phyloP scores from a whole-genome alignment of 2,113 vertebrate genomes.

The Megalops atlanticus region DNA sequence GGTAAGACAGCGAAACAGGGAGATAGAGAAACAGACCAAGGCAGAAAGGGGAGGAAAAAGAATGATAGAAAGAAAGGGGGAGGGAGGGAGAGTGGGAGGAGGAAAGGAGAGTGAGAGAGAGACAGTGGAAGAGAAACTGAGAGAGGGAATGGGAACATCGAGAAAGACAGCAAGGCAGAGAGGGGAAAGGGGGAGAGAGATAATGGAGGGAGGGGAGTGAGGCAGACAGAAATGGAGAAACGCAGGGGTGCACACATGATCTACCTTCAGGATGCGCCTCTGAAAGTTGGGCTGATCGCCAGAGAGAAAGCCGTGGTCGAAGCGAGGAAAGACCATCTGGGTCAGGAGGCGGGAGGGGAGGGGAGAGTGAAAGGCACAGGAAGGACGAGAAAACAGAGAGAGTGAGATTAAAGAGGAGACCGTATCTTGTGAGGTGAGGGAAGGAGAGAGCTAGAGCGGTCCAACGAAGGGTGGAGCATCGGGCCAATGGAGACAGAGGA shows the following conservation, averaged over 20 bases:
- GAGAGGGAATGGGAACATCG: too few species aligned
- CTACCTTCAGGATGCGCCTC: slow-evolving; percentile 90
- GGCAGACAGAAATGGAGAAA: slow-evolving; percentile 29
- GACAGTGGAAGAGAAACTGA: slow-evolving; percentile 26
- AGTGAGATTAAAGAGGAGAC: slow-evolving; percentile 5
- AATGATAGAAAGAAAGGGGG: background rate
- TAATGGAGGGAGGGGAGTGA: background rate
- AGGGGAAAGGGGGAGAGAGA: background rate
- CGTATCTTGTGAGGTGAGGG: background rate
- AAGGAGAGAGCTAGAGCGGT: background rate
- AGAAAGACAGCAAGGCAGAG: too few species aligned
- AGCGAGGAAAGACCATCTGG: slow-evolving; percentile 89
- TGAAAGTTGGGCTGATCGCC: slow-evolving; percentile 79
- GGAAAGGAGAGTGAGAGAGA: background rate
- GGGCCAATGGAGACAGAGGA: background rate
- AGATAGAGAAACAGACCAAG: too few species aligned
- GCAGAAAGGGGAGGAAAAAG: too few species aligned
- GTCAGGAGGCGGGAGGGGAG: slow-evolving; percentile 12
- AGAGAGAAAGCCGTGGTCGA: slow-evolving; percentile 82
- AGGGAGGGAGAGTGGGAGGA: background rate
- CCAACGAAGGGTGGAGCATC: background rate
- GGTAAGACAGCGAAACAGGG: slow-evolving; percentile 2
- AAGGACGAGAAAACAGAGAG: slow-evolving; percentile 19
- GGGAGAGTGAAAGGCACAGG: background rate
- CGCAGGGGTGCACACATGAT: slow-evolving; percentile 40